Conservation (phyloP, 2,797 vertebrate species). For the Emys orbicularis region DNA sequence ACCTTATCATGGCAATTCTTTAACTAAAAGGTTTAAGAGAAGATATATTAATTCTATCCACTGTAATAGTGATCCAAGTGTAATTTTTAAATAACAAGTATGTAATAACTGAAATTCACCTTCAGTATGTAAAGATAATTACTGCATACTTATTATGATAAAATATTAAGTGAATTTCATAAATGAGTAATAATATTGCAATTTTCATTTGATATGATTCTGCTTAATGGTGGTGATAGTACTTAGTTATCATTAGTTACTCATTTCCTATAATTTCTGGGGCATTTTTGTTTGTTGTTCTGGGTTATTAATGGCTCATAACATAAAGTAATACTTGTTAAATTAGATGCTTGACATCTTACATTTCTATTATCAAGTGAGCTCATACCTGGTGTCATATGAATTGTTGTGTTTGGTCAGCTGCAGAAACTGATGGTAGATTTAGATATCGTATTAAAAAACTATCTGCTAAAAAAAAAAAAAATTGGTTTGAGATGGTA, state of each 20-base stretch:
- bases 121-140: conserved; percentile 6
- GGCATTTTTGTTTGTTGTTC: not conserved
- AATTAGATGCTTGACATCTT: not conserved
- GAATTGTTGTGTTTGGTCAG: not conserved
- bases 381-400: not conserved
- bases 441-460: not conserved
- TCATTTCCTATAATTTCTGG: conserved; percentile 17
- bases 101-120: not conserved
- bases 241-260: conserved; percentile 39
- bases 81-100: not conserved
- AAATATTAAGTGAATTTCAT: conserved; percentile 22
- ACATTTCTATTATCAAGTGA: not conserved
- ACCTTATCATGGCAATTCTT: not conserved
- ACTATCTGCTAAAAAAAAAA: not conserved
- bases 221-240: conserved; percentile 14
- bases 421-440: not conserved
- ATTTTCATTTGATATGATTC: conserved; percentile 6
- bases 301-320: conserved; percentile 12
- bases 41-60: not conserved
- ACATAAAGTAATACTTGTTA: not conserved
- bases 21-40: not conserved
- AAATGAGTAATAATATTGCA: conserved; percentile 28
- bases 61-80: not conserved
- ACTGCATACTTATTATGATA: not conserved
- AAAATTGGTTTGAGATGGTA: not conserved